phyloP scores from a whole-genome alignment of 2,888 invertebrate species.

The Orgyia antiqua region DNA sequence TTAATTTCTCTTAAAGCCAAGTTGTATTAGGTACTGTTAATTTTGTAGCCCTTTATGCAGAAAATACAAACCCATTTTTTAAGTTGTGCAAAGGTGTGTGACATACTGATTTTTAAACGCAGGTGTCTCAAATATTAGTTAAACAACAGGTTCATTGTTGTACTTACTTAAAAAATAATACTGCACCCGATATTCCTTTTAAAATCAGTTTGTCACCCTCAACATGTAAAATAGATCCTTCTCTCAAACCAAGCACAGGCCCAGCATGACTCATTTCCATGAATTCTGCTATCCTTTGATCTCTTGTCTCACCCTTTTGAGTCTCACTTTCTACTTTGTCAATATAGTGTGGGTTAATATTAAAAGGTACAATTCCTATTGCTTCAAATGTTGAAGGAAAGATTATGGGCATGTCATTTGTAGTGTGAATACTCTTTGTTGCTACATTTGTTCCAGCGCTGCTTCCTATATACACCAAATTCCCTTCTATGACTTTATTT shows the following conservation, averaged over 20 bases:
- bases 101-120: too few species aligned
- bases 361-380: conserved; percentile 85
- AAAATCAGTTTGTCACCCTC: conserved; percentile 77
- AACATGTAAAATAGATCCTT: conserved; percentile 83
- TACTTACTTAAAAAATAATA: conserved; percentile 59
- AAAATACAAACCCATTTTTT: too few species aligned
- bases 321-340: conserved; percentile 79
- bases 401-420: conserved; percentile 94
- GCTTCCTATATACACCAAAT: conserved; percentile 85
- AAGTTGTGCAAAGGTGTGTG: too few species aligned
- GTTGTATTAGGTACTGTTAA: too few species aligned
- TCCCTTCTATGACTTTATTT: conserved; percentile 79
- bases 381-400: conserved; percentile 86
- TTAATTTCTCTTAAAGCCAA: too few species aligned
- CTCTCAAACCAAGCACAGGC: conserved; percentile 84
- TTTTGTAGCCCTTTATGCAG: too few species aligned
- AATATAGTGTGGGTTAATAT: conserved; percentile 91
- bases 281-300: conserved; percentile 84
- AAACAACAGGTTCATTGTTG: too few species aligned
- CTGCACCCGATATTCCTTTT: conserved; percentile 80
- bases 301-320: conserved; percentile 89
- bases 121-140: too few species aligned
- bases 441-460: conserved; percentile 92
- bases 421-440: conserved; percentile 87
- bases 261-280: conserved; percentile 77